Evolutionary conservation across 2,888 invertebrate species (phyloP).

Genomic region (Orthonychiurus folsomi): DNA sequence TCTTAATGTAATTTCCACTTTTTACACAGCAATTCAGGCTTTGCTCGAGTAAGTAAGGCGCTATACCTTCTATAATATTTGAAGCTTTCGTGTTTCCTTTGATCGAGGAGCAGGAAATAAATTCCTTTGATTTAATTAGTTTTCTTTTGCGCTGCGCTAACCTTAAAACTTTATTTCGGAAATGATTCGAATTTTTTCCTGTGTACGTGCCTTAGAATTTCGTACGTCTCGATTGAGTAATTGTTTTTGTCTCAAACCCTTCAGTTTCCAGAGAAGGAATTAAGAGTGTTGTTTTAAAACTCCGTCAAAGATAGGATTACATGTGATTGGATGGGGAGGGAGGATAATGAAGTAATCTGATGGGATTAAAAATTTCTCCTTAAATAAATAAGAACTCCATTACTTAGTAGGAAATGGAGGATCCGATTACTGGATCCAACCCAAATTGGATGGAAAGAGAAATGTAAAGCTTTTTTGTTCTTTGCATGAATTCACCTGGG

Average conservation of each 20-base stretch:
- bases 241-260: not conserved
- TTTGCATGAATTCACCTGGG: not conserved
- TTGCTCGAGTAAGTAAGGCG: no score
- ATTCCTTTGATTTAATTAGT: no score
- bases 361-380: not conserved
- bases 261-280: not conserved
- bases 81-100: no score
- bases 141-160: no score
- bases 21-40: no score
- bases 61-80: no score
- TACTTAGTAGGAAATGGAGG: not conserved
- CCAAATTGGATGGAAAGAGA: not conserved
- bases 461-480: constrained; percentile 1
- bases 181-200: no score
- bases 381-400: not conserved
- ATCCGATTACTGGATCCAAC: no score
- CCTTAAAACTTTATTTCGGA: no score
- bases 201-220: no score
- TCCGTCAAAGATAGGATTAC: not conserved
- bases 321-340: not conserved
- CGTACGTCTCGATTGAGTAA: not conserved
- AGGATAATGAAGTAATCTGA: not conserved
- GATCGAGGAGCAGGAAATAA: no score
- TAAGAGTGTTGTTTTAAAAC: not conserved
- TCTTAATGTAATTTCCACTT: no score